Evolutionary conservation across 2,113 vertebrate species (phyloP).

Genomic region (Neodon shergylaensis): DNA sequence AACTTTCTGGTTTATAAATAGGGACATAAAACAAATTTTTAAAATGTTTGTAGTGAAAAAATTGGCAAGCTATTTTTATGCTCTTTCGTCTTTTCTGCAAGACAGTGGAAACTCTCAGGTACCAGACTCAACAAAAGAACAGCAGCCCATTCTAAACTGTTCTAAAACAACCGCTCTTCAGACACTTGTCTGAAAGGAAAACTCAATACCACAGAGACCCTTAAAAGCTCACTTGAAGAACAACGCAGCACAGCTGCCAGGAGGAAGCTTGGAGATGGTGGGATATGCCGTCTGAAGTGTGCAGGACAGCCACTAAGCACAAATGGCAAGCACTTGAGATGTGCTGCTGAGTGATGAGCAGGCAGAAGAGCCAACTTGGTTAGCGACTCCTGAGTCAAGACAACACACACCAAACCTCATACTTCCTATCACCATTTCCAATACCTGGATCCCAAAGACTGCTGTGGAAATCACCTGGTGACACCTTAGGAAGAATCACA

Average conservation of each 20-base stretch:
- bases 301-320: background rate
- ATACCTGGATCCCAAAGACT: background rate
- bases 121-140: background rate
- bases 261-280: background rate
- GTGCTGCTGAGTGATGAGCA: background rate
- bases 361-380: background rate
- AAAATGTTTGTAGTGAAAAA: background rate
- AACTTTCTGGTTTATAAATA: background rate
- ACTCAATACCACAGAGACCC: background rate
- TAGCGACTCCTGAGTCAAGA: background rate
- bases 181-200: background rate
- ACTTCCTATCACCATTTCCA: background rate
- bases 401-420: background rate
- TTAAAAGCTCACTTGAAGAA: conserved; percentile 12
- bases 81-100: background rate
- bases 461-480: background rate
- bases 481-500: background rate
- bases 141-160: background rate
- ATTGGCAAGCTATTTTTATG: background rate
- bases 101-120: background rate
- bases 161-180: background rate
- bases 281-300: background rate
- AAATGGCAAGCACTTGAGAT: background rate
- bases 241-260: background rate
- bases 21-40: background rate